Evolutionary conservation across 1,140 invertebrate species (phyloP).

Genomic region (Drosophila mauritiana): DNA sequence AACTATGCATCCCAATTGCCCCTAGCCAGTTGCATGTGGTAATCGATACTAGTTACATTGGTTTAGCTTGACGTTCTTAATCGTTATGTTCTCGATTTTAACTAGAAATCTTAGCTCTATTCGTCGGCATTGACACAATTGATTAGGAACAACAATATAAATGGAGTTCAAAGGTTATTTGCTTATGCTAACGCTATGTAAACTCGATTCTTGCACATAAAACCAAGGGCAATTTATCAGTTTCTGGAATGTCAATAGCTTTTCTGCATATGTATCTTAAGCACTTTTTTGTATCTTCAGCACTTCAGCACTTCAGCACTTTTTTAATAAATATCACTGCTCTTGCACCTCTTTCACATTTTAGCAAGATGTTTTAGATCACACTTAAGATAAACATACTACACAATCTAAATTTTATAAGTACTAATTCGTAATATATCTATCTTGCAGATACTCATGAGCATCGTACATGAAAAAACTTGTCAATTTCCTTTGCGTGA

Average conservation of each 20-base stretch:
- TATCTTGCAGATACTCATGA: constrained; percentile 83
- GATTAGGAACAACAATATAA: constrained; percentile 47
- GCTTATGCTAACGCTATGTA: constrained; percentile 8
- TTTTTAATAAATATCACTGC: neutral
- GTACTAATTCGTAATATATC: neutral
- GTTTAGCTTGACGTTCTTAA: constrained; percentile 28
- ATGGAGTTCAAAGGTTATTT: constrained; percentile 61
- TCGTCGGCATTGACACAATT: constrained; percentile 79
- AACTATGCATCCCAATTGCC: neutral
- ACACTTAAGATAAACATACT: neutral
- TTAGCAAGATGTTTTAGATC: neutral
- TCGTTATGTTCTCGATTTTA: constrained; percentile 50
- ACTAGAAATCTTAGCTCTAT: constrained; percentile 79
- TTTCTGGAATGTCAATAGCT: neutral
- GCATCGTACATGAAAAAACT: constrained; percentile 85
- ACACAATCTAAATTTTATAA: neutral
- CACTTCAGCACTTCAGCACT: too few relatives aligned
- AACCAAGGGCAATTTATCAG: neutral
- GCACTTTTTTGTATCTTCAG: too few relatives aligned
- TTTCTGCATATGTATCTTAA: too few relatives aligned
- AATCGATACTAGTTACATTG: constrained; percentile 24
- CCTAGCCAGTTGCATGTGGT: constrained; percentile 23
- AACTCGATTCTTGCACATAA: neutral
- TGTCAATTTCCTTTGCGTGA: constrained; percentile 85
- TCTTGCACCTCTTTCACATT: neutral